Evolutionary conservation across 1,140 invertebrate genomes (phyloP), one percentile per base, ranked within the genome.

Genomic region (Bombus sibiricus): DNA sequence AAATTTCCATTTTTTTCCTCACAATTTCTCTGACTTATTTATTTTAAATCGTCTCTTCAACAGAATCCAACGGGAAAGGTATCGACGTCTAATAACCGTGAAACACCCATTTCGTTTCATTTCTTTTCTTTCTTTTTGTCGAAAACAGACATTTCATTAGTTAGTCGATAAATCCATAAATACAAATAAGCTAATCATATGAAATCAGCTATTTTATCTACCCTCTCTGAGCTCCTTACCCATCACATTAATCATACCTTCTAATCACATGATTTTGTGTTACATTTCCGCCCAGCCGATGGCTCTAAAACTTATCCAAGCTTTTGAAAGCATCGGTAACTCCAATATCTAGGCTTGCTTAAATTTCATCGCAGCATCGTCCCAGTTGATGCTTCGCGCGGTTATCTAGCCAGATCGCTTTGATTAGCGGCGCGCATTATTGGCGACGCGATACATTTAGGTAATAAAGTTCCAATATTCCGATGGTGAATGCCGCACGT

Each of bases 201-300:
- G 18, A 53, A 22, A 53, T 53, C 47, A 22, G 18, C 47, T 53
- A 53, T 53, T 22, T 22, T 8, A 53, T 53, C 1, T n/a, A n/a
- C 28, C 59, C 59, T 28, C 59, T 28, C 9, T 9, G 15, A 34
- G 22, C 71, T 59, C 25, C n/a, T 6, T 13, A 32, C 47, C 43
- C 8, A 28, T 57, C 57, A 59, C 53, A 83, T 79, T 80, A 88
- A 88, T 88, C 79, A 83, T 83, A 83, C 66, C 64, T 81, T 68
- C 62, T 89, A 86, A 89, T 89, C 82, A 64, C 85, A 82, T 71
- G 86, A 89, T 71, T 89, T 89, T 83, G 43, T 72, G 86, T 89
- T 74, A 86, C 66, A 57, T 80, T 83, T 41, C 76, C 66, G 43
- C 43, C 66, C 15, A 15, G 72, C 64, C 25, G 43, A n/a, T n/a